Conservation (phyloP, 2,888 invertebrate species). For the Eucera pruinosa region DNA sequence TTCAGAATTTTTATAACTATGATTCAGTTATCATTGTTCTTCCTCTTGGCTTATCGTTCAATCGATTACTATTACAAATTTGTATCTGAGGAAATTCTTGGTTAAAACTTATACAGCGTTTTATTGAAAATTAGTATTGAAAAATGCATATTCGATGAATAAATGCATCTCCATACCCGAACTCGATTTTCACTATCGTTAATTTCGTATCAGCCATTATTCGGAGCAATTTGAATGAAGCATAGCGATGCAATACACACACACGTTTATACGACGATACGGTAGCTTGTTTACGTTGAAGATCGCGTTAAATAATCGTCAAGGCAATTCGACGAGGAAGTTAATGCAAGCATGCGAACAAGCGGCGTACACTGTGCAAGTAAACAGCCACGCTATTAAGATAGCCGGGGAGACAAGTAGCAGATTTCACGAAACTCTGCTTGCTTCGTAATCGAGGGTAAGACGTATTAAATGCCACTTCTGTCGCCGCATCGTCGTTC, state of each 20-base stretch:
- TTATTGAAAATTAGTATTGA: no score
- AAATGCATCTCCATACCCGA: background rate
- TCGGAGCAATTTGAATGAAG: conserved; percentile 30
- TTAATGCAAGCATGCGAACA: conserved; percentile 62
- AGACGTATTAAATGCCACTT: background rate
- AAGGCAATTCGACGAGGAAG: conserved; percentile 61
- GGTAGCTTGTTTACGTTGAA: conserved; percentile 61
- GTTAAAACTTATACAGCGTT: no score
- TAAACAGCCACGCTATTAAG: conserved; percentile 73
- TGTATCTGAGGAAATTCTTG: no score
- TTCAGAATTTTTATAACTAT: no score
- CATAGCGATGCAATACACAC: background rate
- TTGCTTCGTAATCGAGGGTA: background rate
- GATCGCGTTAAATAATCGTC: conserved; percentile 65
- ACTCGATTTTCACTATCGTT: background rate
- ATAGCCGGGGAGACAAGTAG: conserved; percentile 60
- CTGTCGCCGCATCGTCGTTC: background rate
- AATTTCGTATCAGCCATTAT: conserved; percentile 11
- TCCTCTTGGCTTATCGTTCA: no score
- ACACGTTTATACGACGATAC: conserved; percentile 38
- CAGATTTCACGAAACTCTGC: conserved; percentile 32
- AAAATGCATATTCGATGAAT: background rate
- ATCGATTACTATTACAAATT: no score
- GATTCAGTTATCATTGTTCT: no score
- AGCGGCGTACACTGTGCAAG: conserved; percentile 58